Evolutionary conservation across 2,797 vertebrate species (phyloP).

Genomic region (Phataginus tetradactyla): DNA sequence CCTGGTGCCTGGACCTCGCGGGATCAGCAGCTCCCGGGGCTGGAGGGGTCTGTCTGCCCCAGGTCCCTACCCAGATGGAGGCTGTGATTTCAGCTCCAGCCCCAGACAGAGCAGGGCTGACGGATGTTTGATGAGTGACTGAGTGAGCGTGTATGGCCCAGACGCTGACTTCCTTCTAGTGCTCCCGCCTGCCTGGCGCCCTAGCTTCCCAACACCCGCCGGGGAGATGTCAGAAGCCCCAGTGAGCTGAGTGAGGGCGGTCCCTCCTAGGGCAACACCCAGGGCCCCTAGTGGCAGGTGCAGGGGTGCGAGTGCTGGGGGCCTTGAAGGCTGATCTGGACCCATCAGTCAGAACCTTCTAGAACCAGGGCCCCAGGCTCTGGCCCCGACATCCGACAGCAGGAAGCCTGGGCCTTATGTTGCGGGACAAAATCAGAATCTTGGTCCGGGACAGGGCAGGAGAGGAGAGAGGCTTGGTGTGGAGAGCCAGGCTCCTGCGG

Average conservation of each 20-base stretch:
- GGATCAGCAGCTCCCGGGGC: no score
- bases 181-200: no score
- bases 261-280: background rate
- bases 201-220: no score
- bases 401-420: background rate
- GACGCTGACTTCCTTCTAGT: no score
- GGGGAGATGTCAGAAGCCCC: background rate
- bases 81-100: no score
- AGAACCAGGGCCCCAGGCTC: background rate
- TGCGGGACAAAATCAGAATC: rapidly evolving
- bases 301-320: rapidly evolving
- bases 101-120: rapidly evolving
- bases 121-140: background rate
- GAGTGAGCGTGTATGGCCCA: background rate
- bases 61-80: no score
- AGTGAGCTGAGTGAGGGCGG: rapidly evolving
- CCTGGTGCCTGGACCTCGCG: no score
- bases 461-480: background rate
- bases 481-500: no score
- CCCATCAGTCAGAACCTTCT: background rate
- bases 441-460: rapidly evolving
- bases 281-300: background rate
- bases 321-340: background rate
- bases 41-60: no score
- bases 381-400: rapidly evolving